Base-by-base conservation (phyloP, 2,797 vertebrate species). In the Hybognathus amarus region DNA sequence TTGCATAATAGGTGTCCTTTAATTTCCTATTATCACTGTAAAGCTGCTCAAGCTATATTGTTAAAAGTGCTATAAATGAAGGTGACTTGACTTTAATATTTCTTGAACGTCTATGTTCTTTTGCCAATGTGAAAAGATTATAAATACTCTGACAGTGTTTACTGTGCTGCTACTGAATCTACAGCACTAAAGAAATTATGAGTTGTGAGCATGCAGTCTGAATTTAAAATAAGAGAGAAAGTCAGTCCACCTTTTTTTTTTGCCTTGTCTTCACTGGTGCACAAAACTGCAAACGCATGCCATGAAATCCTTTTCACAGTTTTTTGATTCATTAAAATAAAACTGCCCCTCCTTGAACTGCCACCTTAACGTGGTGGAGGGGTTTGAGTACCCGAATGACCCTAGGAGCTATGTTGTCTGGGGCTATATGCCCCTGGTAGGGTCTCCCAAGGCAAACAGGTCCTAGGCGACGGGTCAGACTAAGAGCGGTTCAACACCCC, bases 91-190 rank as follows among this genome's bases (percentile, higher is more conserved):
- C 75, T 20, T 20, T 56, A 42, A 77, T 63, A 64, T 40, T 27
- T 42, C 40, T 64, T 47, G 40, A 76, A 76, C 6, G 74, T 8
- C 54, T 56, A 6, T 73, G 71, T 56, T n/a, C 30, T 75, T 75
- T 75, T 56, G 33, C 20, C 47, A 61, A 24, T 20, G 54, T 76
- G 36, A 61, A 40, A 76, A 76, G 75, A 78, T 66, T 61, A 61
- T 61, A 52, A 78, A 36, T 47, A 66, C 27, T 78, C 59, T 66
- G 76, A 66, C 76, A 33, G 59, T 15, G 76, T 66, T 66, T 78
- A 66, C 42, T 50, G 27, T 2, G 6, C 24, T 40, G 56, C 74
- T 42, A 61, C 56, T 66, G 11, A 78, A 66, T 66, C 42, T 78
- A 47, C 59, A 50, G 40, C 59, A 2, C 13, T 47, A 66, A 66